Base-by-base conservation (phyloP, 2,797 vertebrate species). In the Enteromius fasciolatus region DNA sequence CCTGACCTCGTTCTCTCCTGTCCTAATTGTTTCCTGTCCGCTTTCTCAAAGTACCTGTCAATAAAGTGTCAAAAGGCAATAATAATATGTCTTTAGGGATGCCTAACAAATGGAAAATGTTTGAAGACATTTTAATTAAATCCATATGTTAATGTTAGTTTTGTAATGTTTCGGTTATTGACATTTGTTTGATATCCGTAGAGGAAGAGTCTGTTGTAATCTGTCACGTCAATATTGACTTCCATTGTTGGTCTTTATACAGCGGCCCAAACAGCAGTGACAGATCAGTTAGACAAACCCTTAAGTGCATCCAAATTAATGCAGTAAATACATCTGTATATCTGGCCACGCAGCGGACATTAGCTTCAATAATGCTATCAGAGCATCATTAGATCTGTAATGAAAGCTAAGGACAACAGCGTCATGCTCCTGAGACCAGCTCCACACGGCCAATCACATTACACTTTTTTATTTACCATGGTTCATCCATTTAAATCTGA, bases 321-420 rank as follows among this genome's bases (percentile, higher is more conserved):
- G 81, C 88, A 91, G 92, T 94, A 93, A 94, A 92, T 91, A 89
- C 92, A 92, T 93, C 92, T 92, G 92, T 80, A 82, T 83, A 64
- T 85, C 79, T 83, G 74, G 89, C 83, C 89, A 88, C 90, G 86
- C 66, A 70, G 88, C 90, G 89, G 91, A 91, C 94, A 94, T 94
- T 93, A 94, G 85, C 80, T 83, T 79, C 89, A 89, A 79, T 91
- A 90, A 91, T 91, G 87, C 52, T 91, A 91, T 88, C 83, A 83
- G 87, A 87, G 87, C 89, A 89, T 92, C 91, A 93, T 94, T 92
- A 89, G 80, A 87, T 80, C 88, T 86, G 87, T 88, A 86, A 92
- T 93, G 89, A 92, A 77, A 90, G 84, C 81, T 77, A 81, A 85
- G 86, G 89, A 88, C 86, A 74, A 52, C 76, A 84, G 83, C 82